A percentile compares a stretch with the other conserved stretches of the same genome.
Evolutionary conservation across 2,113 vertebrate genomes (phyloP).

Genomic region (Ranitomeya imitator): DNA sequence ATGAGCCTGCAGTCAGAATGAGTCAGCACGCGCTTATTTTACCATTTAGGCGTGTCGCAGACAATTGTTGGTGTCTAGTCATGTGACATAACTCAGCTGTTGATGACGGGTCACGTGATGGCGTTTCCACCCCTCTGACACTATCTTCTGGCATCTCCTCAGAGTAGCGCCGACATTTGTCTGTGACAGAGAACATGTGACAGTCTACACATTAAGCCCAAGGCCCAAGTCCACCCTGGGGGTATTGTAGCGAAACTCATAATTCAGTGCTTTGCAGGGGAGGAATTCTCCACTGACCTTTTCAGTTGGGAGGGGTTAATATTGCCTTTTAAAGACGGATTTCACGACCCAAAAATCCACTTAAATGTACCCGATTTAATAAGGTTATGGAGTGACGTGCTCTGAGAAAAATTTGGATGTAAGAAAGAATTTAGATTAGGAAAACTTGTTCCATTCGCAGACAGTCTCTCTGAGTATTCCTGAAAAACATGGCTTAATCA

Average conservation of each 20-base stretch:
- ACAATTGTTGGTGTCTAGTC: slow-evolving; percentile 33
- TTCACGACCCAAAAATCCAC: slow-evolving; percentile 56
- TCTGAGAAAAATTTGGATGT: slow-evolving; percentile 51
- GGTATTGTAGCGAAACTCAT: slow-evolving; percentile 36
- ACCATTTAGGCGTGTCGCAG: slow-evolving; percentile 13
- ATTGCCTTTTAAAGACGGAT: slow-evolving; percentile 36
- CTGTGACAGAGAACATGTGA: slow-evolving; percentile 28
- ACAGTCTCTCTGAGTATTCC: slow-evolving; percentile 51
- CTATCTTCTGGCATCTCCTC: slow-evolving; percentile 13
- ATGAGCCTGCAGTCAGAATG: slow-evolving; percentile 10
- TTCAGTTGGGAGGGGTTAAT: slow-evolving; percentile 50
- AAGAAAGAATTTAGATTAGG: slow-evolving; percentile 57
- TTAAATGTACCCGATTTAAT: slow-evolving; percentile 58
- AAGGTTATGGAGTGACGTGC: slow-evolving; percentile 43
- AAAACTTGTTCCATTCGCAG: slow-evolving; percentile 56
- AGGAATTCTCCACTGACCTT: slow-evolving; percentile 40
- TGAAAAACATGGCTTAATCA: slow-evolving; percentile 43
- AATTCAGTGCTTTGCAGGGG: slow-evolving; percentile 45
- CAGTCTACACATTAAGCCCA: slow-evolving; percentile 17
- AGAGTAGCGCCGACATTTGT: slow-evolving; percentile 3
- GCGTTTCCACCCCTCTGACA: neutral
- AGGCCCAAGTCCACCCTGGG: slow-evolving; percentile 6
- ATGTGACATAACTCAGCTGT: slow-evolving; percentile 41
- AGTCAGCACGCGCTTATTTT: slow-evolving; percentile 3
- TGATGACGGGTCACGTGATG: slow-evolving; percentile 31